Evolutionary conservation across 2,888 invertebrate species (phyloP).

Genomic region (Rhogogaster chlorosoma): DNA sequence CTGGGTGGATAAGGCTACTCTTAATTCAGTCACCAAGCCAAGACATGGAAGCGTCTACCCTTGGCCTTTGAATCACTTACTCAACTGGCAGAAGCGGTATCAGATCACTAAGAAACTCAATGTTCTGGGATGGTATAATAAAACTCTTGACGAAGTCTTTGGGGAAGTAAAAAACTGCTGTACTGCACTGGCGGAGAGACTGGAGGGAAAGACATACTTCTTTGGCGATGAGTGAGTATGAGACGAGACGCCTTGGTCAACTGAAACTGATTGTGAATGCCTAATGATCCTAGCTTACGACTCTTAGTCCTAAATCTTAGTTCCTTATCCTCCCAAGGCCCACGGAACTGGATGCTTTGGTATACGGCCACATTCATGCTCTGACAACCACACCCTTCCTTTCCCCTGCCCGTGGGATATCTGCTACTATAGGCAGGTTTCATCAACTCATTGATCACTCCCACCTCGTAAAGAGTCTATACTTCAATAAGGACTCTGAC

Average conservation of each 20-base stretch:
- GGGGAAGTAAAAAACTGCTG: slow-evolving; percentile 91
- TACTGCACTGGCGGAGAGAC: slow-evolving; percentile 90
- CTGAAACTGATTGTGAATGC: background rate
- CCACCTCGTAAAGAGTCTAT: slow-evolving; percentile 61
- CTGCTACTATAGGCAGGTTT: slow-evolving; percentile 76
- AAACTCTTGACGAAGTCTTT: slow-evolving; percentile 88
- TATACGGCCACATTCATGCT: slow-evolving; percentile 84
- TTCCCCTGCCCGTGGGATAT: slow-evolving; percentile 66
- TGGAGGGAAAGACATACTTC: slow-evolving; percentile 90
- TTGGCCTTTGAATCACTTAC: slow-evolving; percentile 92
- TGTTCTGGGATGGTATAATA: slow-evolving; percentile 90
- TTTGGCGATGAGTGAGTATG: slow-evolving; percentile 86
- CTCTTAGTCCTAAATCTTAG: background rate
- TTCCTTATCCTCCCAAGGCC: slow-evolving; percentile 78
- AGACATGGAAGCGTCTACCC: slow-evolving; percentile 95
- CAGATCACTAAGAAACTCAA: slow-evolving; percentile 86
- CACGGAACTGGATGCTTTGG: slow-evolving; percentile 88
- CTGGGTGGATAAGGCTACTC: slow-evolving; percentile 91
- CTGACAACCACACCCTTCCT: slow-evolving; percentile 77
- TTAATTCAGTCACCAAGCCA: slow-evolving; percentile 89
- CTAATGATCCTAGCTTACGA: background rate
- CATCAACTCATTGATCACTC: slow-evolving; percentile 76
- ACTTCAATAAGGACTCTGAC: slow-evolving; percentile 57
- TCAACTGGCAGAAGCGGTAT: slow-evolving; percentile 88
- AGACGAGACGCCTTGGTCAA: background rate